Base-by-base conservation (phyloP, 2,113 vertebrate genomes). In the Coracopsis vasa region DNA sequence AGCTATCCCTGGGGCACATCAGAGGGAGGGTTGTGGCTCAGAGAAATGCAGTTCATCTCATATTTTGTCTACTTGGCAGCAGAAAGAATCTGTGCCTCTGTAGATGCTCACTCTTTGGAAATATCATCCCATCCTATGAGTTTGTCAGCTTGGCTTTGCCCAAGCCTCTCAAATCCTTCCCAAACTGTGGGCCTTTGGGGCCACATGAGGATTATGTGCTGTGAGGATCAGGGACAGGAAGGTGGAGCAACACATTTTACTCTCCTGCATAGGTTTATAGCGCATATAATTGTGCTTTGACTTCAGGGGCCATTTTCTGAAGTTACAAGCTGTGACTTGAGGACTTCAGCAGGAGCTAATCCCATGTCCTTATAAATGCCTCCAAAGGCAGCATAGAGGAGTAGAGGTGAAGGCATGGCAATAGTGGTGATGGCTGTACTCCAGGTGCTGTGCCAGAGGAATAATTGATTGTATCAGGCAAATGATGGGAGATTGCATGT, bases 391-490 rank as follows among this genome's bases (percentile, higher is more conserved):
- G 5, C 3, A 4, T 0, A 53, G 28, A 45, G 56, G 6, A 79
- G 11, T 4, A 31, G 29, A 83, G n/a, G 10, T n/a, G 25, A 71
- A 67, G 41, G 27, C 29, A 7, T 20, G 24, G 54, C 35, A 65
- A 5, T 15, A 17, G 18, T 1, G 1, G 29, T 1, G 1, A 10
- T 29, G 61, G 65, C 42, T 75, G 47, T 13, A 4, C 6, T 35
- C 25, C 2, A 3, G 21, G 42, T 20, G 39, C 18, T 71, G 53
- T 48, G 31, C 51, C 25, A 33, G 72, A 48, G 78, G 24, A 80
- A n/a, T 39, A 54, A 44, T n/a, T 50, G 11, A 37, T 20, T 51
- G 0, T 41, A 17, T 1, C 7, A 24, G 62, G 51, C 42, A 75
- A 18, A 61, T 13, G 17, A 17, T 8, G 47, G 74, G 31, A 81